A percentile compares a stretch with the other conserved stretches of the same genome.
Conservation (phyloP, 2,797 vertebrate genomes). For the Fistularia tabacaria region DNA sequence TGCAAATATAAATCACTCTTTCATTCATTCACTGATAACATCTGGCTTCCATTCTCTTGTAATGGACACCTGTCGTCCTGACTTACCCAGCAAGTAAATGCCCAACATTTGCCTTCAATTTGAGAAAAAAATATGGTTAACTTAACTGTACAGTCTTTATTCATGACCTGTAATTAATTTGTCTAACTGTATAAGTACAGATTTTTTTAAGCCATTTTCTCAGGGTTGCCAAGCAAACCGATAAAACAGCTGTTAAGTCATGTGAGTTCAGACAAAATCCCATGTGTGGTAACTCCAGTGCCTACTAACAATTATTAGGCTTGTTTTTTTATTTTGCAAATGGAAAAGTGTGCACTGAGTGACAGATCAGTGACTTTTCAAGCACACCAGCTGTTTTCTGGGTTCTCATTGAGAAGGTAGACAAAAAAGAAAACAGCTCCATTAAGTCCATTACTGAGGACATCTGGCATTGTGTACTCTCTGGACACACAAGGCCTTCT, state of each 20-base stretch:
- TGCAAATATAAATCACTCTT: slow-evolving; percentile 15
- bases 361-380: slow-evolving; percentile 46
- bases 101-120: too few species aligned
- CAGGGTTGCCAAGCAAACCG: too few species aligned
- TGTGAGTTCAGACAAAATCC: too few species aligned
- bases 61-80: slow-evolving; percentile 47
- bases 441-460: slow-evolving; percentile 52
- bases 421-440: slow-evolving; percentile 45
- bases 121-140: too few species aligned
- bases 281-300: too few species aligned
- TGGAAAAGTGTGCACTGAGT: slow-evolving; percentile 16
- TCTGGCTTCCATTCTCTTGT: slow-evolving; percentile 47
- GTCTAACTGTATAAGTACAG: too few species aligned
- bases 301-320: not conserved
- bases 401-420: slow-evolving; percentile 28
- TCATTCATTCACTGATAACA: slow-evolving; percentile 39
- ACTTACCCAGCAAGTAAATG: slow-evolving; percentile 8
- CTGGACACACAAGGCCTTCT: slow-evolving; percentile 42
- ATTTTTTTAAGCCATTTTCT: too few species aligned
- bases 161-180: too few species aligned
- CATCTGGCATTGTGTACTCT: slow-evolving; percentile 49
- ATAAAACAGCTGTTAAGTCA: too few species aligned
- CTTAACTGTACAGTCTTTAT: too few species aligned
- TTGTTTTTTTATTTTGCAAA: slow-evolving; percentile 12
- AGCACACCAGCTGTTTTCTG: slow-evolving; percentile 47